Conservation (phyloP, 1,140 invertebrate genomes). For the Archivesica marissinica region DNA sequence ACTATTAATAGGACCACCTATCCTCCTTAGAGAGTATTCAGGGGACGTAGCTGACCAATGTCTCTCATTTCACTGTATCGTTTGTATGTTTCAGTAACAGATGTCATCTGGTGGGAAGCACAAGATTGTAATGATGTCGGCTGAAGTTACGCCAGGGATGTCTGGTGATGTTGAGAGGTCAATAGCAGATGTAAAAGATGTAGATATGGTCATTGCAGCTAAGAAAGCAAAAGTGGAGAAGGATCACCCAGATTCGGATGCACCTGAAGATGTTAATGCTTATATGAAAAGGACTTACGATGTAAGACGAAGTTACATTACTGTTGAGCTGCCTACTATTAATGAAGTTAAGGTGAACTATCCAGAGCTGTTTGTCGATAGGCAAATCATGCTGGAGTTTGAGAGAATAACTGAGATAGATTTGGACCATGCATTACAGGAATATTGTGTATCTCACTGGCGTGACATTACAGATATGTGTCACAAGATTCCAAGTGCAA, state of each 20-base stretch:
- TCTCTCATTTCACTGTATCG: too few species aligned
- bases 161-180: constrained; percentile 70
- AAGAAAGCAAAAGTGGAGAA: constrained; percentile 69
- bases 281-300: constrained; percentile 81
- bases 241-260: constrained; percentile 60
- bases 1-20: too few species aligned
- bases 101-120: constrained; percentile 65
- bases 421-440: constrained; percentile 80
- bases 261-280: constrained; percentile 76
- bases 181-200: constrained; percentile 62
- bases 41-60: too few species aligned
- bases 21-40: too few species aligned
- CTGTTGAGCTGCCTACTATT: constrained; percentile 77
- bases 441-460: constrained; percentile 80
- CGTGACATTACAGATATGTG: constrained; percentile 75
- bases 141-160: constrained; percentile 74
- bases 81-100: constrained; percentile 22
- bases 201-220: constrained; percentile 57
- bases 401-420: constrained; percentile 79
- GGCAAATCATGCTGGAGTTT: constrained; percentile 79
- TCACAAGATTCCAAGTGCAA: constrained; percentile 71
- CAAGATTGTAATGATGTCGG: constrained; percentile 76
- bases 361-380: constrained; percentile 76
- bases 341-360: constrained; percentile 76
- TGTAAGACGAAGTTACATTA: constrained; percentile 77